Evolutionary conservation across 2,888 invertebrate species (phyloP), one percentile per base, ranked within the genome.

Genomic region (Mamestra brassicae): DNA sequence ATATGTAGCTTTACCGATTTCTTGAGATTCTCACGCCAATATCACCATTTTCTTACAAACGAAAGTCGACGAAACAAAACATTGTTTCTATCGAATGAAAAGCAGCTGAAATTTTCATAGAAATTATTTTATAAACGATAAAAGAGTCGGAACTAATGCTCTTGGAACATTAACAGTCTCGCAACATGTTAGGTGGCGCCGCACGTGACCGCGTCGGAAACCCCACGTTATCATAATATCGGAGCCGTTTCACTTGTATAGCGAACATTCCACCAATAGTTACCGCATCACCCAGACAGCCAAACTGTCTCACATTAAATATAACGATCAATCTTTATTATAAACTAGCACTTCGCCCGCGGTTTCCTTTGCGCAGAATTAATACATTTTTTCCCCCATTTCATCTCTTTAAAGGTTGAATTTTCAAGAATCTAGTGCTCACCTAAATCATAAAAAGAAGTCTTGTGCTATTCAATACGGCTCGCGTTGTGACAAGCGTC

Each of bases 61-160:
- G 57, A 57, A 62, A 66, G 36, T 47, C 78, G 13, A 26, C 34
- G 11, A 67, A 52, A 38, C 57, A 63, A 72, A 66, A 47, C 38
- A 58, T 42, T 62, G n/a, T 50, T 52, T 57, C 8, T 36, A 68
- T 50, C 26, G 11, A 68, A 52, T n/a, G 52, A 52, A 60, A 61
- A 57, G 36, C 2, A 26, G n/a, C 55, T 72, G 34, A 83, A 72
- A 71, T 61, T 54, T 71, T 65, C 60, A 70, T 62, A 38, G 58
- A 57, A 71, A 65, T 74, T 65, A 74, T 81, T 78, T 69, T 78
- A 71, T 68, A 73, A 72, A 65, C 78, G 71, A 85, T 78, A 85
- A 76, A 85, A 72, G 36, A 71, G 72, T 80, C 66, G 80, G 85
- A 85, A 78, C 83, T 78, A 85, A 85, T 85, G 57, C 60, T 54